These are phyloP conservation scores for Tiliacea aurago DNA, from an alignment of 2,888 invertebrate genomes.

Conservation along the genomic window DNA sequence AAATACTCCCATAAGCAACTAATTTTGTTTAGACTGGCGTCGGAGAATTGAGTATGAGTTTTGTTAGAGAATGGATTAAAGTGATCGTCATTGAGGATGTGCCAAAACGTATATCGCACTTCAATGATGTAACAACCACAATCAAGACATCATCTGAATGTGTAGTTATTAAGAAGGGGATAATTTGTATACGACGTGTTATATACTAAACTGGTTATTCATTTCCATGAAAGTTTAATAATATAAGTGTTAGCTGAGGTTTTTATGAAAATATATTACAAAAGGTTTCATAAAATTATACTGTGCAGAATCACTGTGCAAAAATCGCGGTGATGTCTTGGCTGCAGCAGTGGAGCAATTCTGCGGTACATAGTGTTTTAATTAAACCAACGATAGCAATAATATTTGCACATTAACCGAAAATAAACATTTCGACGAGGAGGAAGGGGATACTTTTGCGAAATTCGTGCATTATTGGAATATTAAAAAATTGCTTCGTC, in stretches of 20 bases:
- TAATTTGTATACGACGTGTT: conserved; percentile 38
- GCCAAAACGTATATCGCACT: conserved; percentile 54
- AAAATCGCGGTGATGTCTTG: conserved; percentile 47
- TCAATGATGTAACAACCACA: conserved; percentile 36
- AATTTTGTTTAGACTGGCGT: conserved; percentile 58
- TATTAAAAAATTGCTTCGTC: conserved; percentile 59
- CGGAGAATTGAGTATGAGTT: conserved; percentile 46
- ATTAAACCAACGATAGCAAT: conserved; percentile 48
- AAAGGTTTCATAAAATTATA: conserved; percentile 45
- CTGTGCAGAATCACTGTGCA: conserved; percentile 28
- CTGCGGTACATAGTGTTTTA: conserved; percentile 50
- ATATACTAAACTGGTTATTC: conserved; percentile 18
- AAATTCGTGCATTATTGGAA: conserved; percentile 59
- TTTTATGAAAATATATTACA: conserved; percentile 38
- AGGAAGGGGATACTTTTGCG: conserved; percentile 32
- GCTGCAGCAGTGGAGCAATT: conserved; percentile 36
- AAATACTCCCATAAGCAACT: conserved; percentile 62
- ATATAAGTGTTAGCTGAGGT: conserved; percentile 20
- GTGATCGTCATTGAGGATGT: conserved; percentile 49
- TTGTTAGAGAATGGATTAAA: conserved; percentile 51
- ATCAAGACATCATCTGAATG: conserved; percentile 34
- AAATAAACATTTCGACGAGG: conserved; percentile 44
- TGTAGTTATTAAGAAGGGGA: conserved; percentile 20
- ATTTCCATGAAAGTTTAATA: conserved; percentile 47
- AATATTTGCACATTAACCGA: conserved; percentile 59